phyloP scores from a whole-genome alignment of 2,888 invertebrate genomes.

The Caprella mutica region DNA sequence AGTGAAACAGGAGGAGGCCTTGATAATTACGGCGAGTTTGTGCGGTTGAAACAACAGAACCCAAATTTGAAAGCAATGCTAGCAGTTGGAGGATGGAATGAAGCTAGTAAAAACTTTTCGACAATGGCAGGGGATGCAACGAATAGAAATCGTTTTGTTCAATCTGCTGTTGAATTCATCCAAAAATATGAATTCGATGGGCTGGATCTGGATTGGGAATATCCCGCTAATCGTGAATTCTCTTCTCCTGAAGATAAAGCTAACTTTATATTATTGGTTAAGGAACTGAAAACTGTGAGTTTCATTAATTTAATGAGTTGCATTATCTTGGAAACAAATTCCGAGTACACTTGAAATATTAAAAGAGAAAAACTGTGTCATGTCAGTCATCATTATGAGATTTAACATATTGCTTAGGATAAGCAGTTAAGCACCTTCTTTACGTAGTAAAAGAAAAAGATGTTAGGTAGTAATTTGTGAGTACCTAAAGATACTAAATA shows the following conservation, averaged over 20 bases:
- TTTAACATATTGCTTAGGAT: too few relatives aligned
- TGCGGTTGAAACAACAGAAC: conserved; percentile 35
- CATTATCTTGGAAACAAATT: too few relatives aligned
- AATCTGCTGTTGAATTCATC: conserved; percentile 57
- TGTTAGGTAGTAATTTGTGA: too few relatives aligned
- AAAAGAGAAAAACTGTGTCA: too few relatives aligned
- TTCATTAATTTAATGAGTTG: too few relatives aligned
- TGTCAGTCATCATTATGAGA: too few relatives aligned
- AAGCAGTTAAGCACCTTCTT: too few relatives aligned
- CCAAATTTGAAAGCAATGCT: conserved; percentile 52
- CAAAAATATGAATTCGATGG: conserved; percentile 66
- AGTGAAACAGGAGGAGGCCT: too few relatives aligned
- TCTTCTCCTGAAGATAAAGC: conserved; percentile 60
- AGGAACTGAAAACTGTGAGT: conserved; percentile 47
- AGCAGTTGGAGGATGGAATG: conserved; percentile 51
- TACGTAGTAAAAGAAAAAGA: too few relatives aligned
- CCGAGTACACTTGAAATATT: too few relatives aligned
- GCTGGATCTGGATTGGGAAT: conserved; percentile 52
- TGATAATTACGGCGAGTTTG: conserved; percentile 29
- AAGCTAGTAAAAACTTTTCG: conserved; percentile 43
- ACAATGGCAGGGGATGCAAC: conserved; percentile 39
- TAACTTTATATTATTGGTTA: conserved; percentile 64
- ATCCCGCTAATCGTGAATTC: conserved; percentile 54
- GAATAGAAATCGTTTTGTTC: conserved; percentile 49
- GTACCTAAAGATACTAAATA: too few relatives aligned